Base-by-base conservation (phyloP, 2,113 vertebrate species). In the Ophiodon elongatus region DNA sequence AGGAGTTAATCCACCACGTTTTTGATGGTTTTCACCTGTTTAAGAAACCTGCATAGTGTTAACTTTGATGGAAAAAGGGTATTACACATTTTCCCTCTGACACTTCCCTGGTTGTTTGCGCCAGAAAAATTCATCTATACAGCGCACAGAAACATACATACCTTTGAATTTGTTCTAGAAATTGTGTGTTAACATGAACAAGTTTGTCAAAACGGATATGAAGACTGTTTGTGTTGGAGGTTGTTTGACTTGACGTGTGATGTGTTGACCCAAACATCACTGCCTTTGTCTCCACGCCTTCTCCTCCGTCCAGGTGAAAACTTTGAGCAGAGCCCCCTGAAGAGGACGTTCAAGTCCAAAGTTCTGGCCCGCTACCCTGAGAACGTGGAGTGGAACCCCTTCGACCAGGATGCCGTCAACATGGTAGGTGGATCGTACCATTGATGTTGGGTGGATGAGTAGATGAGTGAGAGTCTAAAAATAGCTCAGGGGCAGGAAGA, bases 381-480 rank as follows among this genome's bases (percentile, higher is more conserved):
- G 93, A 98, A 96, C 65, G 95, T 99, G 2, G 97, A 97, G 74
- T 97, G 96, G 95, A 99, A 96, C 84, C 97, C 98, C 13, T 99
- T 99, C 4, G 98, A 99, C 93, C 97, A 97, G 92, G 98, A 99
- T 96, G 98, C 98, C 0, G 97, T 99, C 84, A 99, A 97, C 87
- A 99, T 99, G 98, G 98, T 99, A 92, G 50, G 97, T 95, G n/a
- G 7, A 54, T 23, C 13, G 8, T 8, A 50, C 17, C 7, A 1
- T 45, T 39, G 10, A 14, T 23, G 8, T 37, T 14, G 8, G 8
- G 3, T 2, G 0, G 21, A 43, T 13, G 1, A 6, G 47, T 13
- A 14, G 56, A 43, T 21, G 5, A 2, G 45, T 11, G 4, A 33
- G 19, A 31, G 35, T 11, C 15, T 33, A 72, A 13, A 1, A 10